Evolutionary conservation across 2,797 vertebrate genomes (phyloP).

Genomic region (Dromococcyx pavoninus): DNA sequence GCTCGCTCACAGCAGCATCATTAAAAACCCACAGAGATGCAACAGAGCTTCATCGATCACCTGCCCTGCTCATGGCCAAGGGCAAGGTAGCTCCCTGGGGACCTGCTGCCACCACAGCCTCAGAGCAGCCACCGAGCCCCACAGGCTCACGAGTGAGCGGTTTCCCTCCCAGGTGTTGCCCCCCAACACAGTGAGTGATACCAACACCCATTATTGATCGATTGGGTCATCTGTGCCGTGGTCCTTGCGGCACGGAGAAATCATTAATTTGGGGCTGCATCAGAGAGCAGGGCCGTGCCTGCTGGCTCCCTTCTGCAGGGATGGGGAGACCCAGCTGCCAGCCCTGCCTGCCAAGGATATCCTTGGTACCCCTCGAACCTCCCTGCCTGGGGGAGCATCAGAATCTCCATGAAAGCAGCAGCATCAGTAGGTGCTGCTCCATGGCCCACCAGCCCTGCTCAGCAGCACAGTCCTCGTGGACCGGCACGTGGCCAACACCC

Average conservation of each 20-base stretch:
- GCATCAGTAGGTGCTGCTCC: not conserved
- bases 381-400: not conserved
- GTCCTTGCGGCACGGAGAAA: not conserved
- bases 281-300: not conserved
- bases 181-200: accelerated
- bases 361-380: not conserved
- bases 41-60: not conserved
- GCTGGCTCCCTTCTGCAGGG: not conserved
- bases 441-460: accelerated
- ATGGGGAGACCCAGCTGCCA: not conserved
- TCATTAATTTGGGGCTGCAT: not conserved
- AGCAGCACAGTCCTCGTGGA: no score
- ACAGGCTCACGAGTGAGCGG: not conserved
- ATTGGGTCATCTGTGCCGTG: not conserved
- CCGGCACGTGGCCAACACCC: accelerated
- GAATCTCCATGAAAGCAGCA: not conserved
- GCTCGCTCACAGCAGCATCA: not conserved
- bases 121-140: not conserved
- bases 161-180: not conserved
- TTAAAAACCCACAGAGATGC: not conserved
- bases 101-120: not conserved
- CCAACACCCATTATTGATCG: accelerated
- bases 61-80: not conserved
- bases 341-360: not conserved
- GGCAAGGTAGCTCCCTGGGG: not conserved